These are phyloP conservation scores for Peromyscus aztecus DNA, from an alignment of 2,797 vertebrate species.

Conservation along the genomic window DNA sequence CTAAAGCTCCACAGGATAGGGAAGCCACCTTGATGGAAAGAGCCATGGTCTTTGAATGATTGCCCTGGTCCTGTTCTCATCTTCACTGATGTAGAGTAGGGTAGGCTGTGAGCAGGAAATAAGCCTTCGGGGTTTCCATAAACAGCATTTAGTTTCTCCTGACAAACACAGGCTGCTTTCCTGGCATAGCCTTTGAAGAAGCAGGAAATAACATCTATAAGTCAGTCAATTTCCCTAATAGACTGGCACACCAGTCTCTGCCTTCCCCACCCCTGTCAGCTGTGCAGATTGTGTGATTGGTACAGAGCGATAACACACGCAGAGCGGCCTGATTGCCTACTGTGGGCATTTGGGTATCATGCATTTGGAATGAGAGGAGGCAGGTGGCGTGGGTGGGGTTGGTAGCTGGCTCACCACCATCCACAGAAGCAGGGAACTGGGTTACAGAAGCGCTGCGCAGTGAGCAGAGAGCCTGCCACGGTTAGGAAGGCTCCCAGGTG, in stretches of 20 bases:
- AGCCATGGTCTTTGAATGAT: neutral
- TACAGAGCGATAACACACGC: neutral
- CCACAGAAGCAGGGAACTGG: neutral
- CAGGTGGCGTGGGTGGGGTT: neutral
- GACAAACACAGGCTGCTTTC: constrained; percentile 53
- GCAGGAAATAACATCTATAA: constrained; percentile 60
- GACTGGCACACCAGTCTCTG: neutral
- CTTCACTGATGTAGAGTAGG: neutral
- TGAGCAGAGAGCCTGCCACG: neutral
- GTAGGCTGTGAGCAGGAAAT: neutral
- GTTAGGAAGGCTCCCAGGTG: neutral
- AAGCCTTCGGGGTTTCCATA: neutral
- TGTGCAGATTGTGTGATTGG: neutral
- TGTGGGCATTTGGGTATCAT: neutral
- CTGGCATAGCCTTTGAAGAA: constrained; percentile 59
- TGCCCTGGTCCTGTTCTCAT: accelerated
- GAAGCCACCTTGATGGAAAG: neutral
- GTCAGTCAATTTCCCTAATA: constrained; percentile 56
- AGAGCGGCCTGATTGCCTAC: neutral
- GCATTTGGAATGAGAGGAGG: neutral
- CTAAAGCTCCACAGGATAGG: neutral
- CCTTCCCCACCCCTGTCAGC: neutral
- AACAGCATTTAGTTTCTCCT: constrained; percentile 44
- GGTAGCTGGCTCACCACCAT: neutral
- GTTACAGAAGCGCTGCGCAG: accelerated